A percentile compares a stretch with the other conserved stretches of the same genome.
phyloP scores from a whole-genome alignment of 2,797 vertebrate genomes.

The Steatocranus sp. region DNA sequence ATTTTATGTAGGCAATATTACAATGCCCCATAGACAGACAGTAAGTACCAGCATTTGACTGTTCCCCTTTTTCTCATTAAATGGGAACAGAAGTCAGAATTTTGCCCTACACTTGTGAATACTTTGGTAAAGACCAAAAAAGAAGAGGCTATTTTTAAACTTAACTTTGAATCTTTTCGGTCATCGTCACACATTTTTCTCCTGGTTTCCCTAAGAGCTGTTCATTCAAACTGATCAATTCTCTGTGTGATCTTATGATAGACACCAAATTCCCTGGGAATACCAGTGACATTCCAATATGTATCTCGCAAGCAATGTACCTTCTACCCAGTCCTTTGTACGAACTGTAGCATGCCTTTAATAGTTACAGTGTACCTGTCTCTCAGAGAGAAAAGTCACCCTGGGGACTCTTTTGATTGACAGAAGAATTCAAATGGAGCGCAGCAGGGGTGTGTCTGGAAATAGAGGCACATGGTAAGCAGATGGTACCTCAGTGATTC shows the following conservation, averaged over 20 bases:
- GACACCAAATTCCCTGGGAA: slow-evolving; percentile 16
- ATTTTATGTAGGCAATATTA: neutral
- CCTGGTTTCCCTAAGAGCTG: neutral
- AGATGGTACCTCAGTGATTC: slow-evolving; percentile 58
- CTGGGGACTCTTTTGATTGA: slow-evolving; percentile 57
- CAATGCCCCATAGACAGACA: neutral
- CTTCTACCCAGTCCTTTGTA: slow-evolving; percentile 40
- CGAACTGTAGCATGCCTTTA: slow-evolving; percentile 34
- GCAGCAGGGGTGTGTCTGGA: slow-evolving; percentile 43
- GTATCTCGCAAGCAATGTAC: slow-evolving; percentile 1
- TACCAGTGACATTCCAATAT: slow-evolving; percentile 26
- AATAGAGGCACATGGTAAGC: slow-evolving; percentile 56
- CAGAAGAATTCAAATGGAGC: slow-evolving; percentile 51
- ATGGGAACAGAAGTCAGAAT: neutral
- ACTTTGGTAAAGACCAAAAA: neutral
- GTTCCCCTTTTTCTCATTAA: neutral
- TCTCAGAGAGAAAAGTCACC: slow-evolving; percentile 21
- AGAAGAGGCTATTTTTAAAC: neutral
- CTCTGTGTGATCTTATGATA: neutral
- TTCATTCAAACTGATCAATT: neutral
- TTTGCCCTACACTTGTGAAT: neutral
- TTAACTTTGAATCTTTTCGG: neutral
- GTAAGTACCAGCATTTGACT: neutral
- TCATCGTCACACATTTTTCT: neutral
- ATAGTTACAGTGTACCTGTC: slow-evolving; percentile 45